A percentile compares a stretch with the other conserved stretches of the same genome.
Evolutionary conservation across 2,113 vertebrate species (phyloP).

Genomic region (Rhabdornis inornatus): DNA sequence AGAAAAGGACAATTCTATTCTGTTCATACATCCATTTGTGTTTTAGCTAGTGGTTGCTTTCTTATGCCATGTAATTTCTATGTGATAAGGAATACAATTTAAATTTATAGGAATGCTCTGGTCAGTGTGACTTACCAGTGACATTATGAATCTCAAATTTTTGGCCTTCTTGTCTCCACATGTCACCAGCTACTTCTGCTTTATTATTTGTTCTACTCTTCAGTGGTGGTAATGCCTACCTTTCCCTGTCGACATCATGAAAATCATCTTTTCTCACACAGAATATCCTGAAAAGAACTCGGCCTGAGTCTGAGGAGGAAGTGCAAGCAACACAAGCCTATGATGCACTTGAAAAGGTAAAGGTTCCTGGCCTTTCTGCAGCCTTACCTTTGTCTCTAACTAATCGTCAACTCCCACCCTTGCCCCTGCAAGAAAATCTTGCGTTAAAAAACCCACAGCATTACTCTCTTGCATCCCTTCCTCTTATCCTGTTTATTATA

Average conservation of each 20-base stretch:
- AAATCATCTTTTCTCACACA: slow-evolving; percentile 35
- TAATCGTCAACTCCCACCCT: background rate
- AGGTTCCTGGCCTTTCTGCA: background rate
- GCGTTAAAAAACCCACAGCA: background rate
- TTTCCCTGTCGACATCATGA: background rate
- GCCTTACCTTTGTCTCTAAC: background rate
- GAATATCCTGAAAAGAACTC: slow-evolving; percentile 94
- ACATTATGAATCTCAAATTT: background rate
- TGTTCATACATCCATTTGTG: background rate
- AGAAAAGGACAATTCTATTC: background rate
- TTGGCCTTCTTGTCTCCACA: background rate
- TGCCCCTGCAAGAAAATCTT: background rate
- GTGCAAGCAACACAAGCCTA: slow-evolving; percentile 87
- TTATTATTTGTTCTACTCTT: background rate
- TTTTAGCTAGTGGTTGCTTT: background rate
- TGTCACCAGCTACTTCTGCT: background rate
- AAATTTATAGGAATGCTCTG: background rate
- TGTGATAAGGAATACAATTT: background rate
- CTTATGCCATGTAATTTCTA: background rate
- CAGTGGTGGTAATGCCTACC: background rate
- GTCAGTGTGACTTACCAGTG: background rate
- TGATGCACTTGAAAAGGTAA: slow-evolving; percentile 88
- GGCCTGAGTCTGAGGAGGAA: slow-evolving; percentile 82
- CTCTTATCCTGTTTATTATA: background rate
- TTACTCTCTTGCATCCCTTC: background rate